Evolutionary conservation across 2,797 vertebrate species (phyloP), one percentile per base, ranked within the genome.

Genomic region (Eulemur coronatus): DNA sequence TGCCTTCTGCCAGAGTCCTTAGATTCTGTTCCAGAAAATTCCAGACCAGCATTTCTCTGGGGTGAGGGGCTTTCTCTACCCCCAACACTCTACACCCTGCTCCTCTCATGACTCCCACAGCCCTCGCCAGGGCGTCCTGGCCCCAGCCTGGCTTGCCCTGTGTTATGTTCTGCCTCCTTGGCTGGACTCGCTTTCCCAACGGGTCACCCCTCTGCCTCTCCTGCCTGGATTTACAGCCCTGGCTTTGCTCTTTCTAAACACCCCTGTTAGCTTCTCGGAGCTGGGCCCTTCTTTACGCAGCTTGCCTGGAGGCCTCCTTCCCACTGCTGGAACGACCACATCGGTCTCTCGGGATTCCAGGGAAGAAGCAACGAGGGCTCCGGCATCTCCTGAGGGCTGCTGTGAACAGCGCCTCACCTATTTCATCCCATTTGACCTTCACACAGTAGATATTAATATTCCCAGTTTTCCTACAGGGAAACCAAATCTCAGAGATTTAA

Each of bases 21-120:
- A 46, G 46, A 41, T 75, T 91, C 43, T 30, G 20, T 65, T 91
- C 57, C 57, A 80, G 69, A 72, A 93, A 75, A 55, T 8, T 35
- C 52, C 35, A 30, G 30, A 61, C 20, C 57, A 28, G 28, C 84
- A 59, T 41, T 69, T n/a, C 7, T 73, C 22, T 59, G 15, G 43
- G 35, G 50, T 0, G 6, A 38, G 41, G 28, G 38, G 24, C 52
- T 80, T 48, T 43, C 20, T 69, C 59, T 5, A 63, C 35, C 30
- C 12, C 15, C 11, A 9, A 1, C n/a, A 6, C 5, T 35, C 26
- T 0, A 8, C n/a, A 22, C 28, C 33, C 33, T 33, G 3, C 57
- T 46, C 88, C 55, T 91, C 76, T 67, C 11, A 0, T 4, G 12
- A 15, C 1, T 14, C 73, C 46, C 38, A 14, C 52, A 69, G 63